Percentiles rank a stretch among this genome's conserved stretches.
Evolutionary conservation across 2,113 vertebrate species (phyloP).

Genomic region (Hippoglossus stenolepis): DNA sequence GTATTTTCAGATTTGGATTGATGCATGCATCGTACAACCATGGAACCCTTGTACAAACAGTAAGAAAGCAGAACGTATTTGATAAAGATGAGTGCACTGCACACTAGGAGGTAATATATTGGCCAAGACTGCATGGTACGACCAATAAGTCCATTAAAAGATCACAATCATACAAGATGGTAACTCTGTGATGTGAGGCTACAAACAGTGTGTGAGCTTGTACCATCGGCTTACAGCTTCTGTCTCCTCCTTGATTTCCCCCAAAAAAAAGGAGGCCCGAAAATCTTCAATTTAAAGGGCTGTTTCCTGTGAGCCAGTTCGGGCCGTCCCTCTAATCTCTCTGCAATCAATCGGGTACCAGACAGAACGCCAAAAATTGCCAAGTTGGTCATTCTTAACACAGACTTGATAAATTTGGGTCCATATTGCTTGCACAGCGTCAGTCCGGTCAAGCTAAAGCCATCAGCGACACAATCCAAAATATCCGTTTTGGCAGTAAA

Average conservation of each 20-base stretch:
- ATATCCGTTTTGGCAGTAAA: conserved; percentile 33
- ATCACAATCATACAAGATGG: not conserved
- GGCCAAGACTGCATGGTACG: not conserved
- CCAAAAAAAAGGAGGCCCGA: not conserved
- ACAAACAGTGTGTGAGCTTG: not conserved
- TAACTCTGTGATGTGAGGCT: not conserved
- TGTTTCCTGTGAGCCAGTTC: not conserved
- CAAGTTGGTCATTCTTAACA: conserved; percentile 8
- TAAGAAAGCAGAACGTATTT: not conserved
- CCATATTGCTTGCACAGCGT: conserved; percentile 15
- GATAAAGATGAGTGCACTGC: not conserved
- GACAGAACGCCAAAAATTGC: not conserved
- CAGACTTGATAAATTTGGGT: conserved; percentile 21
- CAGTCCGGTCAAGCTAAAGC: conserved; percentile 22
- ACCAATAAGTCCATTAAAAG: not conserved
- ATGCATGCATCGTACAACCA: no score
- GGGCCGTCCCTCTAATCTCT: not conserved
- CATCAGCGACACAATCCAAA: conserved; percentile 38
- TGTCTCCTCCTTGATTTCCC: not conserved
- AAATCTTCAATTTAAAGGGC: not conserved
- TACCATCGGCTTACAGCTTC: not conserved
- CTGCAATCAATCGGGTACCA: not conserved
- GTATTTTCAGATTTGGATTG: no score
- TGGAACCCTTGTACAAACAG: not conserved
- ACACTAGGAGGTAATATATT: not conserved